These are phyloP conservation scores for Oreochromis tanganicae DNA, from an alignment of 2,113 vertebrate genomes.

Conservation along the genomic window DNA sequence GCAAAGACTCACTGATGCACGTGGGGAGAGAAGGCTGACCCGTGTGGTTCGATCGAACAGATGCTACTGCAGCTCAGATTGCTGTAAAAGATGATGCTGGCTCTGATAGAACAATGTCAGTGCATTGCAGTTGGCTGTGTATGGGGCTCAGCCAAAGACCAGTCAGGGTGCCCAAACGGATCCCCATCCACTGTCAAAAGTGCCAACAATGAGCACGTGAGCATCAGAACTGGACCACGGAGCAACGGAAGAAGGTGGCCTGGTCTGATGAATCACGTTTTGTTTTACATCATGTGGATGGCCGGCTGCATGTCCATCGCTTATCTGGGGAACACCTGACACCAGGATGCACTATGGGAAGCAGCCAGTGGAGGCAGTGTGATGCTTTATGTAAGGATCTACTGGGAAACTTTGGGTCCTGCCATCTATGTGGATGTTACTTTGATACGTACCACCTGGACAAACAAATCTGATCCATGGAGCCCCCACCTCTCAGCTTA, in stretches of 20 bases:
- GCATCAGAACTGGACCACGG: not conserved
- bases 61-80: not conserved
- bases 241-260: not conserved
- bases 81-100: not conserved
- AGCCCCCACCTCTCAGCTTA: not conserved
- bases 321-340: not conserved
- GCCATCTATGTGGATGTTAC: not conserved
- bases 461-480: not conserved
- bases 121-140: not conserved
- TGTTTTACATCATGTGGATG: not conserved
- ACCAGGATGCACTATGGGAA: not conserved
- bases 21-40: not conserved
- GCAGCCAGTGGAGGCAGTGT: not conserved
- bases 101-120: not conserved
- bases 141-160: not conserved
- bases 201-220: not conserved
- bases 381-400: not conserved
- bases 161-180: not conserved
- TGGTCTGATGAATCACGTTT: not conserved
- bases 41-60: not conserved
- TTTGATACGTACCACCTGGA: not conserved
- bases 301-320: not conserved
- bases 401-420: not conserved
- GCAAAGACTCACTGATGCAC: not conserved
- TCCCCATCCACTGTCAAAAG: not conserved